Conservation (phyloP, 2,888 invertebrate genomes). For the Drosophila mayaguana region DNA sequence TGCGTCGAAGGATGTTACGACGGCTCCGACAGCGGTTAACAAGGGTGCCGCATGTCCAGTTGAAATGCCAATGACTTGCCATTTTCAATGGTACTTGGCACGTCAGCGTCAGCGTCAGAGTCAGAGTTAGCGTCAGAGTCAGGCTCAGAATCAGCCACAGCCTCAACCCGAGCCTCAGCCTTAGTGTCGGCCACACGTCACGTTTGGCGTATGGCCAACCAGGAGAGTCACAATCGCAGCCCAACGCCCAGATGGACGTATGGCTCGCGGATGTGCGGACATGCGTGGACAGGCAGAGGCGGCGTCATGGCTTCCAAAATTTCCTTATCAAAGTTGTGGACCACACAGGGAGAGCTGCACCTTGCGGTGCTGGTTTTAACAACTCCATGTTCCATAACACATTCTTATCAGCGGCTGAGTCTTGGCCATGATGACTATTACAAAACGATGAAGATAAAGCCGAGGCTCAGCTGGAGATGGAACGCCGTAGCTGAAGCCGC, state of each 20-base stretch:
- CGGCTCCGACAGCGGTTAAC: constrained; percentile 66
- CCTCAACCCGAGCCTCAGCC: neutral
- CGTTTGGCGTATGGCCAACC: constrained; percentile 68
- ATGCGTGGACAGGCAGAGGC: constrained; percentile 24
- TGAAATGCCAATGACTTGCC: constrained; percentile 80
- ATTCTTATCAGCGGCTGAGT: constrained; percentile 65
- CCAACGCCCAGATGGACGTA: constrained; percentile 37
- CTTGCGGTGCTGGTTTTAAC: constrained; percentile 78
- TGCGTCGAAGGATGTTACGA: constrained; percentile 77
- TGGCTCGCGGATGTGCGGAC: constrained; percentile 18
- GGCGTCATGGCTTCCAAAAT: constrained; percentile 46
- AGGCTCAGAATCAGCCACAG: constrained; percentile 9
- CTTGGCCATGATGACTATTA: constrained; percentile 64
- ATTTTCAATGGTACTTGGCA: constrained; percentile 78
- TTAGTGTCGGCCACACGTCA: constrained; percentile 53
- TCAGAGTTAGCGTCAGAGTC: constrained; percentile 35
- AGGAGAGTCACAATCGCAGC: constrained; percentile 24
- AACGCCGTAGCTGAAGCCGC: neutral
- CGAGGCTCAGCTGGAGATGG: constrained; percentile 17
- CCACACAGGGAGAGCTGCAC: constrained; percentile 67
- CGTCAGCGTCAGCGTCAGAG: constrained; percentile 54
- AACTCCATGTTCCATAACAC: constrained; percentile 69
- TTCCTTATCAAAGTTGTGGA: constrained; percentile 69
- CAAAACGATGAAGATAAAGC: constrained; percentile 66
- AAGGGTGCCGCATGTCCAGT: constrained; percentile 80